Evolutionary conservation across 2,888 invertebrate genomes (phyloP).

Genomic region (Mesorhabditis spiculigera): DNA sequence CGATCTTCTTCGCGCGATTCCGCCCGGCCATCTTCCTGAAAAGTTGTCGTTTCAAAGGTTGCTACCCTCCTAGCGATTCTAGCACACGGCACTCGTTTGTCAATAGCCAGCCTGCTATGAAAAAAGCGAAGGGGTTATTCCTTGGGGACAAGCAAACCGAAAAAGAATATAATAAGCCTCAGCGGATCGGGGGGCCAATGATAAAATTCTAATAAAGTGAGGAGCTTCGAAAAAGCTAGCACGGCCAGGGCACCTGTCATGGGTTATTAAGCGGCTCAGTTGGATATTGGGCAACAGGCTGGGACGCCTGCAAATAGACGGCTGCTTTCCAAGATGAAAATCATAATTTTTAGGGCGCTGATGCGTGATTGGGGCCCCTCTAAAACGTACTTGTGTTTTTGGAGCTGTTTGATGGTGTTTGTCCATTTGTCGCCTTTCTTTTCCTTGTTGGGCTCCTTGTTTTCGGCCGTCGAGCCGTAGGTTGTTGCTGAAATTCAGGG

Average conservation of each 20-base stretch:
- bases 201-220: no score
- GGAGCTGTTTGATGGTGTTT: conserved; percentile 46
- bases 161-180: no score
- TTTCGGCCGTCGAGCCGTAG: conserved; percentile 2
- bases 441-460: conserved; percentile 1
- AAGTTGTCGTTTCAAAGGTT: conserved; percentile 1
- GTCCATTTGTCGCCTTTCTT: conserved; percentile 38
- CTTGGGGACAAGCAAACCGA: no score
- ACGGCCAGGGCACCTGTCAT: conserved; percentile 1
- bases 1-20: conserved; percentile 54
- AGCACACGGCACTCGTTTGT: no score
- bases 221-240: no score
- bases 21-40: conserved; percentile 50
- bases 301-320: not conserved
- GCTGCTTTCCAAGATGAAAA: not conserved
- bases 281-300: conserved; percentile 1
- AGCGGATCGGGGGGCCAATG: no score
- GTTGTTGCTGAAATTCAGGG: conserved; percentile 8
- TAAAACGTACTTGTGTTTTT: conserved; percentile 48
- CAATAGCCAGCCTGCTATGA: no score
- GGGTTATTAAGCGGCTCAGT: conserved; percentile 2
- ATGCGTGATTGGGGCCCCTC: no score
- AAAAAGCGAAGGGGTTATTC: no score
- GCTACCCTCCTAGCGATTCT: no score
- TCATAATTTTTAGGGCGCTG: not conserved